These are phyloP conservation scores for Pristionchus entomophagus DNA, from an alignment of 2,888 invertebrate species.

Conservation along the genomic window DNA sequence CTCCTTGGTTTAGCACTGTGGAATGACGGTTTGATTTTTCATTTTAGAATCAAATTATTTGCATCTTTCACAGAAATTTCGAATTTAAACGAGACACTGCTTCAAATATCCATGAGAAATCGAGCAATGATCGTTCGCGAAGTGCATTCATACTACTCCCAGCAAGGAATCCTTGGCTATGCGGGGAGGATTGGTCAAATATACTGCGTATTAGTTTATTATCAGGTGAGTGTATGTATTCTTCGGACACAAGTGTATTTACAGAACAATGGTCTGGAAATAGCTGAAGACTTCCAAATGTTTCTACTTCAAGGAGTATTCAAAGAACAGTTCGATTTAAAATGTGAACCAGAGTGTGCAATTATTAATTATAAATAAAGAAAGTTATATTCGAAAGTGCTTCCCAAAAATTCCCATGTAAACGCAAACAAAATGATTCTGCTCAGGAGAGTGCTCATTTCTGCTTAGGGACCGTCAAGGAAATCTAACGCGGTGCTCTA, in stretches of 20 bases:
- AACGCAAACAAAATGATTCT: too few relatives aligned
- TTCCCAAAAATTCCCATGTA: too few relatives aligned
- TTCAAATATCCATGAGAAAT: not conserved
- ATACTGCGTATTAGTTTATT: not conserved
- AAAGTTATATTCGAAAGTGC: too few relatives aligned
- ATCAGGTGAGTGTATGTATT: not conserved
- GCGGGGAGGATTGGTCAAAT: not conserved
- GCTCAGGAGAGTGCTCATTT: too few relatives aligned
- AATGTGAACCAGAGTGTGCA: too few relatives aligned
- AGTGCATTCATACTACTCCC: not conserved
- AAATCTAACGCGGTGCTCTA: too few relatives aligned
- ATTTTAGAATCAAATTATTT: not conserved
- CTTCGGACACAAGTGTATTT: not conserved
- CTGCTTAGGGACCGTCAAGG: too few relatives aligned
- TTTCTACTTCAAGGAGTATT: too few relatives aligned
- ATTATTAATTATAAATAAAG: too few relatives aligned
- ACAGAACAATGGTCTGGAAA: not conserved
- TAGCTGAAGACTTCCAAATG: not conserved
- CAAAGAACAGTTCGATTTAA: too few relatives aligned
- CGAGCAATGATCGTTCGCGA: not conserved
- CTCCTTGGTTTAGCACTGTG: not conserved
- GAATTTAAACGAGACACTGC: not conserved
- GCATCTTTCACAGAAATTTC: not conserved
- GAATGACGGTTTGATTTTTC: not conserved
- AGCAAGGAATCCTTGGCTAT: not conserved